Evolutionary conservation across 2,113 vertebrate genomes (phyloP).

Genomic region (Otolemur garnettii): DNA sequence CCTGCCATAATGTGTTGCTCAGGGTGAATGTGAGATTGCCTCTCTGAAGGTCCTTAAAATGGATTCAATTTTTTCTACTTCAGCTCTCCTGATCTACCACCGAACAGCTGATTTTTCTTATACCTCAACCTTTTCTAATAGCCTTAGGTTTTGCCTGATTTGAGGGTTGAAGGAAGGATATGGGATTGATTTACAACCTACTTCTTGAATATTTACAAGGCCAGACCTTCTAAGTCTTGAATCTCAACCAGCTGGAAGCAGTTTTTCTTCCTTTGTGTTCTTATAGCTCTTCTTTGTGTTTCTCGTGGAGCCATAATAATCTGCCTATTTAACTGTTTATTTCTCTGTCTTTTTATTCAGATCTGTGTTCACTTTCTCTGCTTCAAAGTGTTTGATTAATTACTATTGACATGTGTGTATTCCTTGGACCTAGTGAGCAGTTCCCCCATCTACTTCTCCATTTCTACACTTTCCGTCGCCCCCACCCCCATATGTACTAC

Average conservation of each 20-base stretch:
- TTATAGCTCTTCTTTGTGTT: background rate
- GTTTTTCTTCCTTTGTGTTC: constrained; percentile 24
- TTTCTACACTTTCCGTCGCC: rapidly evolving
- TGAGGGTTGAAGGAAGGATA: constrained; percentile 61
- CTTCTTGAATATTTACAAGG: constrained; percentile 45
- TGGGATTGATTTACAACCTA: background rate
- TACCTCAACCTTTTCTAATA: constrained; percentile 4
- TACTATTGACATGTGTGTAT: background rate
- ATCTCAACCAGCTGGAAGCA: background rate
- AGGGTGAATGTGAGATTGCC: background rate
- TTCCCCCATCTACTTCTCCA: background rate
- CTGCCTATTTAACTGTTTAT: background rate
- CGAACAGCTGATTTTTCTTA: background rate
- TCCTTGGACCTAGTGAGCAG: background rate
- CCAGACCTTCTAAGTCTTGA: background rate
- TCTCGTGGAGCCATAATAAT: background rate
- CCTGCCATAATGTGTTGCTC: background rate
- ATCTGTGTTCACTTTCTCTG: background rate
- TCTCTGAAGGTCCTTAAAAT: background rate
- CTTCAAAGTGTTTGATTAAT: background rate
- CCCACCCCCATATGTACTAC: background rate
- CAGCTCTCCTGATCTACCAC: background rate
- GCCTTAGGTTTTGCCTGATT: background rate
- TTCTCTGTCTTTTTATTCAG: constrained; percentile 40
- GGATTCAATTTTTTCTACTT: background rate